Evolutionary conservation across 2,113 vertebrate genomes (phyloP).

Genomic region (Alaudala cheleensis): DNA sequence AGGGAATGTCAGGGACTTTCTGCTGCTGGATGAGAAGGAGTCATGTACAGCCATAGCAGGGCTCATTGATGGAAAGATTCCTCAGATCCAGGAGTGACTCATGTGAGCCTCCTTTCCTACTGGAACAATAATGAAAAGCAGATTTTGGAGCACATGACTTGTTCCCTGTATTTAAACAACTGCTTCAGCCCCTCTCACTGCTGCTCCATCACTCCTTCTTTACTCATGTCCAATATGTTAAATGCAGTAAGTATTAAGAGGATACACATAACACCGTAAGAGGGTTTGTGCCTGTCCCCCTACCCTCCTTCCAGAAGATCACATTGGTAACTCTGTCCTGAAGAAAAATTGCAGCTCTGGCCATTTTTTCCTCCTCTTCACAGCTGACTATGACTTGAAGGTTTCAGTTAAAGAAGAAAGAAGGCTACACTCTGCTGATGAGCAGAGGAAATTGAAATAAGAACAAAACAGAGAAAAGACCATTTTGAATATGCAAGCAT

Average conservation of each 20-base stretch:
- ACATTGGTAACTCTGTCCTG: neutral
- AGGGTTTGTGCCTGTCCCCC: neutral
- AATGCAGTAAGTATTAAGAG: neutral
- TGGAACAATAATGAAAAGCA: neutral
- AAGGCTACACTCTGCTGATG: neutral
- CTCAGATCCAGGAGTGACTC: fast-evolving
- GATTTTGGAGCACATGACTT: neutral
- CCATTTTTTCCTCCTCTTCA: neutral
- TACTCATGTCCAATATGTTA: neutral
- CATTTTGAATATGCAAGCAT: neutral
- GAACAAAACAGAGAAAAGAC: neutral
- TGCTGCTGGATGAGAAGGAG: neutral
- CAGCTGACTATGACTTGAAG: neutral
- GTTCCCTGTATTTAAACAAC: neutral
- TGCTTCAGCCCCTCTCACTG: neutral
- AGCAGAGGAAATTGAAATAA: neutral
- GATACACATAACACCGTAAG: neutral
- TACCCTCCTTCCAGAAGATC: neutral
- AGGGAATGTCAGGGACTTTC: fast-evolving
- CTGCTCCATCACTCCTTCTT: neutral
- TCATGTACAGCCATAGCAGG: neutral
- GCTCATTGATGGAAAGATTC: neutral
- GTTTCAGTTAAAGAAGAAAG: neutral
- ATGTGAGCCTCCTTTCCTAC: neutral
- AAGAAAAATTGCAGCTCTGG: neutral